phyloP scores from a whole-genome alignment of 2,113 vertebrate species.

The Blennius ocellaris region DNA sequence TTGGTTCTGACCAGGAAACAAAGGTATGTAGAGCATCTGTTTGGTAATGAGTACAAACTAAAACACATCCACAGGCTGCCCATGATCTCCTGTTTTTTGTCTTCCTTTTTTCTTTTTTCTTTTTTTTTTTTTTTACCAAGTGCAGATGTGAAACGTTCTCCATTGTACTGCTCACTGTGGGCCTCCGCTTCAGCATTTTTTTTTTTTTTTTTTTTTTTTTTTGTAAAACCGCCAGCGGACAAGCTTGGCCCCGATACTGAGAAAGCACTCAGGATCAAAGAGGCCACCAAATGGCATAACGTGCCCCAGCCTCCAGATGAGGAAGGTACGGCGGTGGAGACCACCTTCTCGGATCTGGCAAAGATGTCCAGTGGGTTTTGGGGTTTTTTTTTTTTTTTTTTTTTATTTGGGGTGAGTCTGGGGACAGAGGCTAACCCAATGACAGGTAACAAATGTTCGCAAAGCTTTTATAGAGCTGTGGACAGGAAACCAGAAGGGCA shows the following conservation, averaged over 20 bases:
- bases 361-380: constrained; percentile 55
- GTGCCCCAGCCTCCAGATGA: constrained; percentile 30
- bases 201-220: neutral
- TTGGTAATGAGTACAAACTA: constrained; percentile 35
- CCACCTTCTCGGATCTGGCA: constrained; percentile 55
- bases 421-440: constrained; percentile 60
- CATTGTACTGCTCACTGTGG: constrained; percentile 21
- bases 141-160: constrained; percentile 43
- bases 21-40: constrained; percentile 13
- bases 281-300: constrained; percentile 41
- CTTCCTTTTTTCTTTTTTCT: neutral
- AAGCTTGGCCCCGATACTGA: constrained; percentile 33
- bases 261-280: constrained; percentile 60
- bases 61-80: constrained; percentile 6
- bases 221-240: constrained; percentile 14
- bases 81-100: neutral
- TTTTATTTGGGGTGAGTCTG: constrained; percentile 68
- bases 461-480: constrained; percentile 59
- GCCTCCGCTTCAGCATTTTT: constrained; percentile 19
- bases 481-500: constrained; percentile 66
- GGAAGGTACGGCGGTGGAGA: constrained; percentile 38
- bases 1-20: constrained; percentile 25
- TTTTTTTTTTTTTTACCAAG: constrained; percentile 9
- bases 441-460: constrained; percentile 69
- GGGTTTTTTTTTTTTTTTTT: neutral